These are phyloP conservation scores for Agapetus fuscipes DNA, from an alignment of 2,888 invertebrate species.

Conservation along the genomic window DNA sequence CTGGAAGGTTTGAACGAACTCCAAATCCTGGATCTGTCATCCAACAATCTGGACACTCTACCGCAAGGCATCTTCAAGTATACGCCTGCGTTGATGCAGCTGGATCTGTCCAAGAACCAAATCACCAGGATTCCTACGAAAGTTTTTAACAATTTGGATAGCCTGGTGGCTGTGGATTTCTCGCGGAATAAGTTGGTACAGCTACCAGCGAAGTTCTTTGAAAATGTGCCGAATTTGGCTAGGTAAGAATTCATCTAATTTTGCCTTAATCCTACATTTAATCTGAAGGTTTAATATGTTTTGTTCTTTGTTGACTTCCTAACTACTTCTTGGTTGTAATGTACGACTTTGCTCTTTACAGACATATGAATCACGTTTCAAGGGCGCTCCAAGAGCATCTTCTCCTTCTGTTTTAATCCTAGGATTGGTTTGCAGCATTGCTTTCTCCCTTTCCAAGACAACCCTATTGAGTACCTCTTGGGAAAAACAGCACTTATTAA, in stretches of 20 bases:
- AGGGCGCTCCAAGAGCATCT: too few species aligned
- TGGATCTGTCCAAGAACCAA: slow-evolving; percentile 12
- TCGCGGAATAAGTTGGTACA: slow-evolving; percentile 9
- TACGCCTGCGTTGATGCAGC: slow-evolving; percentile 2
- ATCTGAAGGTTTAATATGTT: not conserved
- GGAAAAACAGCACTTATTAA: too few species aligned
- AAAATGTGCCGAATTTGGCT: slow-evolving; percentile 7
- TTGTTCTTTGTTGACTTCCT: too few species aligned
- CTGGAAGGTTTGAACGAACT: slow-evolving; percentile 8
- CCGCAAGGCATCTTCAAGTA: slow-evolving; percentile 4
- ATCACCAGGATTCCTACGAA: slow-evolving; percentile 3
- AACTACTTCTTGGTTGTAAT: too few species aligned
- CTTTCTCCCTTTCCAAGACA: too few species aligned
- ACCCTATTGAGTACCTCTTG: too few species aligned
- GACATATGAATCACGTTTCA: too few species aligned
- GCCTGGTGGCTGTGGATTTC: slow-evolving; percentile 7
- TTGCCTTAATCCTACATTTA: not conserved
- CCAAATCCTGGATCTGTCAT: slow-evolving; percentile 7
- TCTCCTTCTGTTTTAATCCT: too few species aligned
- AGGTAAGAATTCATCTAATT: slow-evolving; percentile 2
- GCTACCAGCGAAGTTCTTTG: slow-evolving; percentile 8
- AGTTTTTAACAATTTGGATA: slow-evolving; percentile 5
- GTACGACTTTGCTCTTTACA: too few species aligned
- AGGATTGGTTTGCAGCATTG: too few species aligned
- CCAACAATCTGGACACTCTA: slow-evolving; percentile 10